A percentile compares a stretch with the other conserved stretches of the same genome.
Conservation (phyloP, 2,888 invertebrate genomes). For the Oeneis ivallda region DNA sequence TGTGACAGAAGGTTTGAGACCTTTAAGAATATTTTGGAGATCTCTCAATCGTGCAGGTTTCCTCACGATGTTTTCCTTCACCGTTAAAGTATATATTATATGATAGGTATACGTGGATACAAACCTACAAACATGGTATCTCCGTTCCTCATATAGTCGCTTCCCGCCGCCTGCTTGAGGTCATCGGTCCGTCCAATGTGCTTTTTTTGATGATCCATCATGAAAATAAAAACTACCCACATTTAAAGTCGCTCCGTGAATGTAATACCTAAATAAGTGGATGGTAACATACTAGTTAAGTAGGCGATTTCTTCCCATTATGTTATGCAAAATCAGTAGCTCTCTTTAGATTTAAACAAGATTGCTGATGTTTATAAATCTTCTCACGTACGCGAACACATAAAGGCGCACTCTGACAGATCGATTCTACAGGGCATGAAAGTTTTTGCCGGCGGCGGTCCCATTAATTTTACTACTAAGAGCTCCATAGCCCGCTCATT, state of each 20-base stretch:
- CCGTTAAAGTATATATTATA: too few relatives aligned
- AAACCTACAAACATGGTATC: too few relatives aligned
- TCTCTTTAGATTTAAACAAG: constrained; percentile 24
- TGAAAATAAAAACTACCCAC: neutral
- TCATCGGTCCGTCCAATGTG: too few relatives aligned
- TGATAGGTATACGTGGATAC: too few relatives aligned
- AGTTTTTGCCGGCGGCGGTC: neutral
- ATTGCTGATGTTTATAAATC: constrained; percentile 29
- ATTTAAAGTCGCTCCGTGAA: neutral
- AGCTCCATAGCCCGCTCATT: too few relatives aligned
- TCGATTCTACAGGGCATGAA: neutral
- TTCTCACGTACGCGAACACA: constrained; percentile 24
- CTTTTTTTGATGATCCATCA: neutral
- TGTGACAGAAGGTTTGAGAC: too few relatives aligned
- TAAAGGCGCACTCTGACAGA: constrained; percentile 9
- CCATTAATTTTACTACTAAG: neutral
- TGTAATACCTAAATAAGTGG: neutral
- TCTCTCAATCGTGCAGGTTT: too few relatives aligned
- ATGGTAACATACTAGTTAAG: constrained; percentile 11
- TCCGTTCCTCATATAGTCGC: too few relatives aligned
- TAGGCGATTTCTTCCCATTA: constrained; percentile 30
- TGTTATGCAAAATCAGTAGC: constrained; percentile 25
- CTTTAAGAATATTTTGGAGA: too few relatives aligned
- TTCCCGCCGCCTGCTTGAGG: too few relatives aligned
- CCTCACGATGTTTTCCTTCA: too few relatives aligned